phyloP scores from a whole-genome alignment of 1,140 invertebrate genomes.

The Apis dorsata region DNA sequence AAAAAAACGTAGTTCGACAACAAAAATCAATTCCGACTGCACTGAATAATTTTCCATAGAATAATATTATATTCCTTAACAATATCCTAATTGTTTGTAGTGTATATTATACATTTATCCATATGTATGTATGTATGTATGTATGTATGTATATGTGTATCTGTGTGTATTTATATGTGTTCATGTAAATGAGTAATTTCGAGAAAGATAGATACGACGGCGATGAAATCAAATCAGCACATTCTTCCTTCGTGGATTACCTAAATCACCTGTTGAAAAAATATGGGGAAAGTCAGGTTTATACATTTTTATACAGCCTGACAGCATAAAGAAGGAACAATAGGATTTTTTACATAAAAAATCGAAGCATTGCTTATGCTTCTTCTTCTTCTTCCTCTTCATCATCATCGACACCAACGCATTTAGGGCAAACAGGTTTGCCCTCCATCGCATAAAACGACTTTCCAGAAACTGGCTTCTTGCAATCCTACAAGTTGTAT shows the following conservation, averaged over 20 bases:
- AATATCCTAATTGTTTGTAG: neutral
- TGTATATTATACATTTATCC: constrained; percentile 18
- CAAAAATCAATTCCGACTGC: constrained; percentile 12
- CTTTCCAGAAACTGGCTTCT: constrained; percentile 93
- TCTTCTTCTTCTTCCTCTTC: constrained; percentile 82
- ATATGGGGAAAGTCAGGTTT: constrained; percentile 39
- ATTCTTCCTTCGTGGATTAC: constrained; percentile 1
- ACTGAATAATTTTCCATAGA: neutral
- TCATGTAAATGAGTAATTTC: constrained; percentile 22
- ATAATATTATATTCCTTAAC: constrained; percentile 8
- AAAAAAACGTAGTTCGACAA: neutral
- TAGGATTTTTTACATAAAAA: constrained; percentile 48
- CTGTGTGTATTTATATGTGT: neutral
- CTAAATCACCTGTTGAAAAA: constrained; percentile 53
- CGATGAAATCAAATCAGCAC: neutral
- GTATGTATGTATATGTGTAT: neutral
- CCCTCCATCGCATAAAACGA: constrained; percentile 97
- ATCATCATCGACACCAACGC: constrained; percentile 93
- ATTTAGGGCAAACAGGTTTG: constrained; percentile 93
- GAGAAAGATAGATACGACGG: constrained; percentile 12
- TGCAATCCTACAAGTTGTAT: constrained; percentile 90
- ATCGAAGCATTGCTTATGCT: constrained; percentile 61
- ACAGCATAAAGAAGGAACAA: constrained; percentile 57
- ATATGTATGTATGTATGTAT: neutral
- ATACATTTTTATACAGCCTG: constrained; percentile 61